Base-by-base conservation (phyloP, 2,888 invertebrate species). In the Ferdinandea cuprea region DNA sequence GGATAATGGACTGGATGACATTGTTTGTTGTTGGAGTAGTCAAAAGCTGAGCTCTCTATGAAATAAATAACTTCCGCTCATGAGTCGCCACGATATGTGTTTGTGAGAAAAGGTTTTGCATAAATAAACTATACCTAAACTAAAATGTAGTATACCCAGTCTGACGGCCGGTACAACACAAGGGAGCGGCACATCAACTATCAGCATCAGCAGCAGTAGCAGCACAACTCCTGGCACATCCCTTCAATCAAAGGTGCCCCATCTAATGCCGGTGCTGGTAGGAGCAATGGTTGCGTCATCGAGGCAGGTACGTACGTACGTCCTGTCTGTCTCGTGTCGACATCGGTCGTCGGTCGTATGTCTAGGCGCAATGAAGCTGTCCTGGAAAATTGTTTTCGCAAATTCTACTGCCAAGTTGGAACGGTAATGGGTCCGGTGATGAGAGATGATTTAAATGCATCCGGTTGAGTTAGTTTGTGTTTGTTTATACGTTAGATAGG, bases 371-470 rank as follows among this genome's bases (percentile, higher is more conserved):
- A 25, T 50, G 11, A 19, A 52, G 65, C 19, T 42, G 50, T 63
- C 63, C 69, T 63, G 71, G 77, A 54, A 66, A 81, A 71, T 66
- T 77, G 77, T 81, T 77, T 59, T 42, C 54, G 59, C 66, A 71
- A 66, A 71, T 65, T 58, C 44, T 40, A 44, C 17, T 42, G 44
- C 25, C 37, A 59, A 6, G 40, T 28, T 19, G 37, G 44, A 32
- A 44, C 61, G 61, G 66, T 69, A 71, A 81, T 76, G 80, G 77
- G 65, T 44, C 46, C 77, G 71, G 77, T 81, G 81, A 81, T 77
- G 81, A 46, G 77, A 61, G 65, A 76, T 77, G 81, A 81, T 81
- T 81, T 81, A 81, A 81, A 77, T 77, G 71, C 81, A 81, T 81
- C 81, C 77, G 81, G 66, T 65, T 77, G 81, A 42, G 46, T 81